phyloP scores from a whole-genome alignment of 2,113 vertebrate genomes.

The Aspiorhynchus laticeps region DNA sequence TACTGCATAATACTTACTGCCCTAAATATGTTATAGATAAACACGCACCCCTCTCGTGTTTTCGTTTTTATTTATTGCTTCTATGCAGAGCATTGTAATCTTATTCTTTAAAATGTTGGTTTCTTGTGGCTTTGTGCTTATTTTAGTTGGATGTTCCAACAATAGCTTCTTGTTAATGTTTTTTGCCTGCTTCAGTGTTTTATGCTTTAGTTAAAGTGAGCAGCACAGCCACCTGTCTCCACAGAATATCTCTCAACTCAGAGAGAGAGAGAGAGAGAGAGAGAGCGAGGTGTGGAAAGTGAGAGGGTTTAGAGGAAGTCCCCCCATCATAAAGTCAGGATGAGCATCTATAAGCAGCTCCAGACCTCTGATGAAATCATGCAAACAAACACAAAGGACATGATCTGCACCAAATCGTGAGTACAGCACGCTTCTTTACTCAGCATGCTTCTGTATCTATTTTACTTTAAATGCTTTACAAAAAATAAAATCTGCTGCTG shows the following conservation, averaged over 20 bases:
- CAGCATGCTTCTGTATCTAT: background rate
- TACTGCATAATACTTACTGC: background rate
- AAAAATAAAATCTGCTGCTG: background rate
- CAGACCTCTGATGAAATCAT: conserved; percentile 15
- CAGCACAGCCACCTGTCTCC: conserved; percentile 37
- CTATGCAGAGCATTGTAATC: background rate
- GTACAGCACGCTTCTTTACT: background rate
- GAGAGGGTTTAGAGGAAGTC: conserved; percentile 12
- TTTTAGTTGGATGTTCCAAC: background rate
- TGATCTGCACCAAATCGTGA: background rate
- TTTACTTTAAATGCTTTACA: background rate
- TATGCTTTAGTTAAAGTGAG: conserved; percentile 5
- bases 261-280: conserved; percentile 12
- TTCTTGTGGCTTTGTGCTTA: background rate
- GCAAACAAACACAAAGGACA: conserved; percentile 2
- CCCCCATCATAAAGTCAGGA: background rate
- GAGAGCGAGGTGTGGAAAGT: background rate
- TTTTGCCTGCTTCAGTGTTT: background rate
- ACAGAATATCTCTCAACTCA: conserved; percentile 41
- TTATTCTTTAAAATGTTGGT: background rate
- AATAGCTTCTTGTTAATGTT: background rate
- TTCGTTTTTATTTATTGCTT: background rate
- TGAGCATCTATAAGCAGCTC: background rate
- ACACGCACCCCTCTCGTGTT: background rate
- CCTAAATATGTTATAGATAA: background rate